Conservation (phyloP, 2,888 invertebrate genomes). For the Scelioninae gen. 1 region DNA sequence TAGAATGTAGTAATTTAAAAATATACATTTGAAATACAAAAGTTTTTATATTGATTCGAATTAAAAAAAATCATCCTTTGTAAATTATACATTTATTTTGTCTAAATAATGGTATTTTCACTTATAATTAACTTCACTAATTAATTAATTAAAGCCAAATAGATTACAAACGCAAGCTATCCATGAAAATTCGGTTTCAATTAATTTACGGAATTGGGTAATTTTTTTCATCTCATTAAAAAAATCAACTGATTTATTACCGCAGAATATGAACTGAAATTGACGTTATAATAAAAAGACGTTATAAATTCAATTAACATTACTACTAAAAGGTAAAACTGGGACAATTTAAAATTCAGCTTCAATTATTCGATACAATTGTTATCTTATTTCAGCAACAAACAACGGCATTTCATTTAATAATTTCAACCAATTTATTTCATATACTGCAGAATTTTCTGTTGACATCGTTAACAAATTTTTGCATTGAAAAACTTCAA, state of each 20-base stretch:
- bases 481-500: slow-evolving; percentile 19
- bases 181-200: too few species aligned
- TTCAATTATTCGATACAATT: background rate
- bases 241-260: slow-evolving; percentile 5
- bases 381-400: too few species aligned
- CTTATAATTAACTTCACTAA: too few species aligned
- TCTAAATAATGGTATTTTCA: too few species aligned
- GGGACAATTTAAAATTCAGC: background rate
- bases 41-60: too few species aligned
- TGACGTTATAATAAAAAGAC: slow-evolving; percentile 3
- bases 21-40: too few species aligned
- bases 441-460: slow-evolving; percentile 1
- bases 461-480: slow-evolving; percentile 9
- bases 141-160: too few species aligned
- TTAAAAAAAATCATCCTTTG: too few species aligned
- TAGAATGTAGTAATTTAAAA: too few species aligned
- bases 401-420: background rate
- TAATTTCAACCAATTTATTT: background rate
- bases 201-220: too few species aligned
- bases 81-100: too few species aligned
- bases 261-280: background rate
- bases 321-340: background rate
- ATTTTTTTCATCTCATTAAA: slow-evolving; percentile 12
- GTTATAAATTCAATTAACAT: slow-evolving; percentile 16
- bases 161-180: background rate